Percentiles rank a stretch among this genome's conserved stretches.
phyloP scores from a whole-genome alignment of 2,888 invertebrate species.

The Caenorhabditis sp. region DNA sequence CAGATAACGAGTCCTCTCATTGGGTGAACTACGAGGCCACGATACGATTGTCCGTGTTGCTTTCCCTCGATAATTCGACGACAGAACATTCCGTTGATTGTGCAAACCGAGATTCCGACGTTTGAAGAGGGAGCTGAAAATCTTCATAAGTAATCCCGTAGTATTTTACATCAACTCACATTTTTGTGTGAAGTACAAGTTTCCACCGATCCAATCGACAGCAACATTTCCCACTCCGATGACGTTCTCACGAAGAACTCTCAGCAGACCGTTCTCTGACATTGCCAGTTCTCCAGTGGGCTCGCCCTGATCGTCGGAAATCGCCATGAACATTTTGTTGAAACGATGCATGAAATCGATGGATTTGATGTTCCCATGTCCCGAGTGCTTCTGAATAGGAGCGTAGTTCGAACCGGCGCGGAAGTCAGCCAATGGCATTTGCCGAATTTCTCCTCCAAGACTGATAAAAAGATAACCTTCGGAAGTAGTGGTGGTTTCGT shows the following conservation, averaged over 20 bases:
- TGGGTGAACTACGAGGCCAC: slow-evolving; percentile 74
- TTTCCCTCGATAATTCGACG: slow-evolving; percentile 64
- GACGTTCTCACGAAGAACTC: slow-evolving; percentile 68
- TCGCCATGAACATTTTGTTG: slow-evolving; percentile 55
- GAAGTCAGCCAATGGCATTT: slow-evolving; percentile 62
- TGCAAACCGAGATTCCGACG: slow-evolving; percentile 71
- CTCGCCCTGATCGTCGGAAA: slow-evolving; percentile 28
- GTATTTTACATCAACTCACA: slow-evolving; percentile 16
- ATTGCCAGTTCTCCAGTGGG: slow-evolving; percentile 61
- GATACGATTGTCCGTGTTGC: slow-evolving; percentile 30
- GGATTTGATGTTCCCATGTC: slow-evolving; percentile 51
- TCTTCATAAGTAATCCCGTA: too few relatives aligned
- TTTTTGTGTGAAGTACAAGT: slow-evolving; percentile 70
- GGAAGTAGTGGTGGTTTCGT: slow-evolving; percentile 30
- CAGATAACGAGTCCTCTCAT: slow-evolving; percentile 68
- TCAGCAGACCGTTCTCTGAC: slow-evolving; percentile 47
- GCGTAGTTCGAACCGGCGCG: slow-evolving; percentile 38
- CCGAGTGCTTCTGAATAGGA: slow-evolving; percentile 32
- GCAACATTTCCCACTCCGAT: slow-evolving; percentile 69
- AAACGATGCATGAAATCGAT: slow-evolving; percentile 55
- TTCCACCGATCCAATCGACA: slow-evolving; percentile 72
- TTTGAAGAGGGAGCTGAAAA: slow-evolving; percentile 63
- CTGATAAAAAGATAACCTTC: slow-evolving; percentile 61
- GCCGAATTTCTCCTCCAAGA: slow-evolving; percentile 62
- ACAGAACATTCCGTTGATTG: slow-evolving; percentile 70